A percentile compares a stretch with the other conserved stretches of the same genome.
phyloP scores from a whole-genome alignment of 2,888 invertebrate species.

The Platerodrilus igneus region DNA sequence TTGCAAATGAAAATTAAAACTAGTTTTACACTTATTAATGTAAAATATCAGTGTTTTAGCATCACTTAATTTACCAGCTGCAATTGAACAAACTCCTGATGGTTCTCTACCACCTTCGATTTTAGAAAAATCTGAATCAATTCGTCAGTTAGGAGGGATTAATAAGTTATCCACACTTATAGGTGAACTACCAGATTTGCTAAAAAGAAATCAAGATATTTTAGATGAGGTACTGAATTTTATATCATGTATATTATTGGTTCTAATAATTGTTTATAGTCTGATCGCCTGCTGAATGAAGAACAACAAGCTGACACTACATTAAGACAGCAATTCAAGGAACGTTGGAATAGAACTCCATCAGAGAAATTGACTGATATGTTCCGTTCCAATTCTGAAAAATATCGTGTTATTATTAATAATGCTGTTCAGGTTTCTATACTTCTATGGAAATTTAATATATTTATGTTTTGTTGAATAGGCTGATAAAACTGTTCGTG shows the following conservation, averaged over 20 bases:
- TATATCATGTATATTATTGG: neutral
- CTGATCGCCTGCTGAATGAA: constrained; percentile 79
- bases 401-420: constrained; percentile 88
- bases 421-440: constrained; percentile 65
- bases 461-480: constrained; percentile 22
- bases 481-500: constrained; percentile 77
- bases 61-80: constrained; percentile 94
- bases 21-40: too few relatives aligned
- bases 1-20: too few relatives aligned
- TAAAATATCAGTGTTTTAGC: constrained; percentile 72
- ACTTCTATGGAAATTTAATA: neutral
- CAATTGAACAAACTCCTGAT: constrained; percentile 76
- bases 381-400: constrained; percentile 81
- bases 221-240: constrained; percentile 72
- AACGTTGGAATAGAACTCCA: constrained; percentile 86
- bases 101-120: constrained; percentile 83
- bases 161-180: constrained; percentile 66
- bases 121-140: constrained; percentile 74
- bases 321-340: constrained; percentile 84
- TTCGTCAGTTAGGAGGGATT: constrained; percentile 75
- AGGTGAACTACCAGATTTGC: constrained; percentile 81
- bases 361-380: constrained; percentile 86
- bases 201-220: constrained; percentile 90
- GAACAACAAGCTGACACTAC: constrained; percentile 88
- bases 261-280: constrained; percentile 46